Conservation (phyloP, 1,140 invertebrate genomes). For the Penaeus vannamei region DNA sequence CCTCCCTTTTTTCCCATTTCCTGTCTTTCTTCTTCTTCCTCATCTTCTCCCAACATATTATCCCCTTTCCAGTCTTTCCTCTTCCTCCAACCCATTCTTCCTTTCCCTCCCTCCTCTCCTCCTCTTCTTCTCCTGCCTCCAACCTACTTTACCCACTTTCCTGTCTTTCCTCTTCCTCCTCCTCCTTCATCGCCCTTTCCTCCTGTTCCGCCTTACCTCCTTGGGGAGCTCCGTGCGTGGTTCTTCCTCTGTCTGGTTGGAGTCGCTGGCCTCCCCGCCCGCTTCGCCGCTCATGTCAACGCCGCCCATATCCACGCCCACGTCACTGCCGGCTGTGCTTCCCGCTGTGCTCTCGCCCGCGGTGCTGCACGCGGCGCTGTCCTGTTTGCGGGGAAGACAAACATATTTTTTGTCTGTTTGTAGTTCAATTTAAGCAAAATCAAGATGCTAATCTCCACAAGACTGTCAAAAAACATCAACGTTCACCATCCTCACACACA, state of each 20-base stretch:
- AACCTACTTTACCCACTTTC: too few species aligned
- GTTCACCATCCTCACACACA: too few species aligned
- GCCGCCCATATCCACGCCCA: conserved; percentile 43
- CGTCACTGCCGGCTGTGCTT: conserved; percentile 42
- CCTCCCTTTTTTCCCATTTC: not conserved
- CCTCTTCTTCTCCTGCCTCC: not conserved
- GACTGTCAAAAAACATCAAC: too few species aligned
- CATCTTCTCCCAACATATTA: not conserved
- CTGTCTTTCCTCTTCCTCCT: not conserved
- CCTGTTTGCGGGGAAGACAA: conserved; percentile 36
- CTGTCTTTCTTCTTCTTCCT: not conserved
- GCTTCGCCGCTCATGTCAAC: conserved; percentile 53
- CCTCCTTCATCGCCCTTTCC: conserved; percentile 52
- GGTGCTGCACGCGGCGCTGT: conserved; percentile 42
- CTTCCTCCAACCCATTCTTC: not conserved
- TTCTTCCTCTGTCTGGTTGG: conserved; percentile 35
- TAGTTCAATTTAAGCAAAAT: not conserved
- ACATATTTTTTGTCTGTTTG: not conserved
- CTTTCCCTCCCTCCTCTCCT: not conserved
- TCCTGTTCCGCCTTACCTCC: conserved; percentile 45
- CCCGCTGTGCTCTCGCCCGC: conserved; percentile 53
- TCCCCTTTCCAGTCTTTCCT: not conserved
- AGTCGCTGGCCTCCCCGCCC: conserved; percentile 41
- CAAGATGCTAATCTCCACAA: too few species aligned
- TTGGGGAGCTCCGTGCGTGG: conserved; percentile 44